Base-by-base conservation (phyloP, 2,888 invertebrate species). In the Sthenelais limicola region DNA sequence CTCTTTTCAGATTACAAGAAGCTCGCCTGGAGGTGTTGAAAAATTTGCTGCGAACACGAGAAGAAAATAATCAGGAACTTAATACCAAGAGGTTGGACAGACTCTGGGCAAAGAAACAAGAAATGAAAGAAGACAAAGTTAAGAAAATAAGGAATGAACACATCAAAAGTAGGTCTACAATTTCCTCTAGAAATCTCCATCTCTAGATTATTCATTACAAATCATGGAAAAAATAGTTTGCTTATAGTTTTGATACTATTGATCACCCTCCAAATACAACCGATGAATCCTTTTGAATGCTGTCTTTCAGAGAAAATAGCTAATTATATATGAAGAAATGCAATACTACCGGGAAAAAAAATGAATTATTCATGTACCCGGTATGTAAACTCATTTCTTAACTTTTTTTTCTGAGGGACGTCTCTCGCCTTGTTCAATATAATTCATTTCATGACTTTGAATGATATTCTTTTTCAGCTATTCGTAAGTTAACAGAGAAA, bases 21-120 rank as follows among this genome's bases (percentile, higher is more conserved):
- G 83, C 82, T 0, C 78, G 86, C 43, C 75, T 88, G 79, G 90
- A 92, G 73, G 89, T 95, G 68, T 90, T 94, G n/a, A 91, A 92
- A 74, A 89, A 92, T 69, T 86, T 92, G 80, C 89, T 92, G 72
- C 86, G 90, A 21, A 89, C 91, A 72, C 86, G 91, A 68, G 90
- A 92, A 3, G 86, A 88, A 73, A 85, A 85, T 62, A 86, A 87
- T 70, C 83, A 86, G 76, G 85, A 87, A 56, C 77, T 86, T 51
- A 85, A 86, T 74, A 85, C 84, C 24, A 86, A 87, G 73, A 76
- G 87, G 52, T 80, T 88, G 7, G 87, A 88, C 75, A 83, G 83
- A 75, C 76, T 88, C 30, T 88, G 88, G 88, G 80, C 83, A 35
- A 82, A 83, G 74, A 87, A 86, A 76, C 87, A 88, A 76, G 83